These are phyloP conservation scores for Eupithecia tripunctaria DNA, from an alignment of 2,888 invertebrate species.

Conservation along the genomic window DNA sequence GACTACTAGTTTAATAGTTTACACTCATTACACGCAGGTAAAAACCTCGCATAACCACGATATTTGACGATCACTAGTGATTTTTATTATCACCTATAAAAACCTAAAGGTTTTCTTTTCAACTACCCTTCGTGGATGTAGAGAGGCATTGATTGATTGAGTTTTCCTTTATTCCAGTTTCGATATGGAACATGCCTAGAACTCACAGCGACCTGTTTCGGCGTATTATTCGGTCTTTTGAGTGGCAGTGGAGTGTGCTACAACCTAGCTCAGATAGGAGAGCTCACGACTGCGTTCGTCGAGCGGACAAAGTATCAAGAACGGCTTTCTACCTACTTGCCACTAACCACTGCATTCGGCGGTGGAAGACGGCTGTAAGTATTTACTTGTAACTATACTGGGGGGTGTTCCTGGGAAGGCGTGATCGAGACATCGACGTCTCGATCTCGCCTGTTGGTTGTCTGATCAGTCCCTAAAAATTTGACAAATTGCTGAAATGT, in stretches of 20 bases:
- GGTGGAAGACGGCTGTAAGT: slow-evolving; percentile 74
- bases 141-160: not conserved
- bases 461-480: too few relatives aligned
- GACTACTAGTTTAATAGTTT: not conserved
- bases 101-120: not conserved
- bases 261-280: slow-evolving; percentile 86
- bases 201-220: slow-evolving; percentile 61
- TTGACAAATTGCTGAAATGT: too few relatives aligned
- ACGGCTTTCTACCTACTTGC: slow-evolving; percentile 64
- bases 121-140: not conserved
- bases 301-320: slow-evolving; percentile 71
- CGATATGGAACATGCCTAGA: slow-evolving; percentile 74
- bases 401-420: too few relatives aligned
- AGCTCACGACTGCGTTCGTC: slow-evolving; percentile 85
- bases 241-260: slow-evolving; percentile 81
- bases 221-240: slow-evolving; percentile 64
- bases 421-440: too few relatives aligned
- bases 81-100: not conserved
- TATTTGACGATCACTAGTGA: not conserved
- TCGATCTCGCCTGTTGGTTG: too few relatives aligned
- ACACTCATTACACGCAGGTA: not conserved
- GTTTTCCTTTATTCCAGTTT: slow-evolving; percentile 54
- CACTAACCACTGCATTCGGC: slow-evolving; percentile 66
- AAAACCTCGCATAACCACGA: not conserved
- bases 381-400: not conserved